Base-by-base conservation (phyloP, 2,797 vertebrate species). In the Hypotaenidia okinawae region DNA sequence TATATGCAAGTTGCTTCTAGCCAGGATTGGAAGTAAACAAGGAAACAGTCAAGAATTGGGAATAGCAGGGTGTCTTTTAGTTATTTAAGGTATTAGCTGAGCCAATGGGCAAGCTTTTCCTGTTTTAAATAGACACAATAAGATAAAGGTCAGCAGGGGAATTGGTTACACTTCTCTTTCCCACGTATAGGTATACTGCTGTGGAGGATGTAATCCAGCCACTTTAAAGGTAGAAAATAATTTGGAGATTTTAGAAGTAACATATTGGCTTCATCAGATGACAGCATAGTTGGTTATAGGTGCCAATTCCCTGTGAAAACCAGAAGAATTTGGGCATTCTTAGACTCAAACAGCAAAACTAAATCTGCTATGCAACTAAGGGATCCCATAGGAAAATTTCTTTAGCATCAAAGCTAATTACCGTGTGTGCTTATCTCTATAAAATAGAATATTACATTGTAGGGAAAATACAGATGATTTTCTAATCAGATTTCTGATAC, bases 121-220 rank as follows among this genome's bases (percentile, higher is more conserved):
- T 95, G 94, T 94, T 91, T 92, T 79, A 97, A 94, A 90, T 49
- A 91, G 93, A 76, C 86, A 96, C 92, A 95, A 82, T 96, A 76
- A 94, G 79, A 94, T 94, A 96, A 95, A 97, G 92, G 91, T 90
- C 95, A 96, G 85, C 75, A 82, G 92, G 89, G 94, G 95, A 97
- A 96, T 85, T 93, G 90, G 90, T 95, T 87, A 76, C 66, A 43
- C 91, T 96, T 84, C 80, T 93, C 74, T 97, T 97, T 96, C 93
- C 93, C 94, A 96, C 6, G 4, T 93, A 49, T 67, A 94, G 79
- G 59, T 95, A 89, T 43, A 7, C 11, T 74, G 70, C 67, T 61
- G 45, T 13, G 41, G 74, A 94, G 73, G 37, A 85, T 72, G 62
- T 33, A 78, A 83, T 55, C 66, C 41, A 78, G n/a, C 30, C 43